Percentiles rank a stretch among this genome's conserved stretches.
phyloP scores from a whole-genome alignment of 2,888 invertebrate genomes.

The Limenitis camilla region DNA sequence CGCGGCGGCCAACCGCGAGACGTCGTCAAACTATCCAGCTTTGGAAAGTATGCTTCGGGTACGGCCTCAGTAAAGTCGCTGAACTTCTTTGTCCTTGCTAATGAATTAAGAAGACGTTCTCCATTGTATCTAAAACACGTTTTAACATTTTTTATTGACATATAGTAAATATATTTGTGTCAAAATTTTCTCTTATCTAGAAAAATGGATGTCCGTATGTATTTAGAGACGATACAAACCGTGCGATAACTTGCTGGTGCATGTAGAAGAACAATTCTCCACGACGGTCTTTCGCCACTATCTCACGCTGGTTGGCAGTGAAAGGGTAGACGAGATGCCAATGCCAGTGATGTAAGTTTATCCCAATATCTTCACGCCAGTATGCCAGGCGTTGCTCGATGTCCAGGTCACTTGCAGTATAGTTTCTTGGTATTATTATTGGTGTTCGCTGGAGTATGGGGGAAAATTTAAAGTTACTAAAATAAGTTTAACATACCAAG shows the following conservation, averaged over 20 bases:
- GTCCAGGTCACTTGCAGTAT: constrained; percentile 86
- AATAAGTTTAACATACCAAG: not conserved
- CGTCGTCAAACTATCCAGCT: constrained; percentile 81
- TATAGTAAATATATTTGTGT: not conserved
- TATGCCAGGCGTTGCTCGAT: constrained; percentile 85
- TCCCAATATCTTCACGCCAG: too few species aligned
- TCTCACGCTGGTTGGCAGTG: constrained; percentile 64
- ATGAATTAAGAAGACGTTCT: constrained; percentile 83
- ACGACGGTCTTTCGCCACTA: constrained; percentile 84
- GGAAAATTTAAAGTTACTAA: constrained; percentile 2
- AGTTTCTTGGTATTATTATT: constrained; percentile 83
- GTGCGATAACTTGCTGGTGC: constrained; percentile 76
- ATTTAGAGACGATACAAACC: constrained; percentile 32
- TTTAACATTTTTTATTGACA: not conserved
- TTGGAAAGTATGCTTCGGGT: constrained; percentile 87
- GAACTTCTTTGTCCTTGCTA: constrained; percentile 78
- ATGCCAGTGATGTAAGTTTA: constrained; percentile 87
- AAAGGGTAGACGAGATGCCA: constrained; percentile 88
- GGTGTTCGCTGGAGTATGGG: constrained; percentile 63
- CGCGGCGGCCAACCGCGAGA: constrained; percentile 85
- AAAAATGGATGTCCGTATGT: not conserved
- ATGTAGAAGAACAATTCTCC: constrained; percentile 88
- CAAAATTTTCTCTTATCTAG: not conserved
- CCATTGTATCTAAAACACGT: constrained; percentile 76
- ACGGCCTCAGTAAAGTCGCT: constrained; percentile 82